Percentiles rank a stretch among this genome's conserved stretches.
These are phyloP conservation scores for Stictonetta naevosa DNA, from an alignment of 2,113 vertebrate species.

Conservation along the genomic window DNA sequence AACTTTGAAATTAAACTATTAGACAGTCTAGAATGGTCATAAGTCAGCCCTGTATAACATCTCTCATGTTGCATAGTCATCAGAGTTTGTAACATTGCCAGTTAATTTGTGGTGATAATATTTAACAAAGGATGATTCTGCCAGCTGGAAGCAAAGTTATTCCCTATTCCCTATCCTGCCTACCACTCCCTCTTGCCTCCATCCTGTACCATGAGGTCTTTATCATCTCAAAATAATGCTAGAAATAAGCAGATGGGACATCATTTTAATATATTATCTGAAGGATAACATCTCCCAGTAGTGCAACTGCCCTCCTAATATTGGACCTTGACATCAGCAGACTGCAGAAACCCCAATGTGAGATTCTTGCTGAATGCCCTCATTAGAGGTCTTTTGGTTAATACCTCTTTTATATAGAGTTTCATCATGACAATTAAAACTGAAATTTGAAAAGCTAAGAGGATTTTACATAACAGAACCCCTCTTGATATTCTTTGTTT, in stretches of 20 bases:
- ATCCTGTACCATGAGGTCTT: not conserved
- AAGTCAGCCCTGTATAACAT: not conserved
- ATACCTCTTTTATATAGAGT: not conserved
- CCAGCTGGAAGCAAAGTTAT: slow-evolving; percentile 36
- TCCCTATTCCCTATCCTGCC: not conserved
- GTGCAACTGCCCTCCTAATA: not conserved
- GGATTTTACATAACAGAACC: not conserved
- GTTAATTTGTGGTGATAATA: slow-evolving; percentile 35
- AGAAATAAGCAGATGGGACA: slow-evolving; percentile 22
- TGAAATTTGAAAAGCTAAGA: not conserved
- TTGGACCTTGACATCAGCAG: not conserved
- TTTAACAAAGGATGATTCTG: slow-evolving; percentile 38
- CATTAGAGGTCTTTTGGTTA: not conserved
- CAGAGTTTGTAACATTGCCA: not conserved
- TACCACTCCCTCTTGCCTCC: not conserved
- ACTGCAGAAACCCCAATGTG: not conserved
- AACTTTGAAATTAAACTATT: not conserved
- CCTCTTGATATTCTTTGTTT: not conserved
- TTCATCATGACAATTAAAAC: not conserved
- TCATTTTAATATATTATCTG: not conserved
- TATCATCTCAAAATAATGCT: slow-evolving; percentile 1
- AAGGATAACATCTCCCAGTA: not conserved
- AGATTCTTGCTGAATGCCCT: not conserved
- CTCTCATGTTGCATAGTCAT: not conserved
- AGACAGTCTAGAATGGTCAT: not conserved